Conservation (phyloP, 2,888 invertebrate genomes). For the Seira ritae region DNA sequence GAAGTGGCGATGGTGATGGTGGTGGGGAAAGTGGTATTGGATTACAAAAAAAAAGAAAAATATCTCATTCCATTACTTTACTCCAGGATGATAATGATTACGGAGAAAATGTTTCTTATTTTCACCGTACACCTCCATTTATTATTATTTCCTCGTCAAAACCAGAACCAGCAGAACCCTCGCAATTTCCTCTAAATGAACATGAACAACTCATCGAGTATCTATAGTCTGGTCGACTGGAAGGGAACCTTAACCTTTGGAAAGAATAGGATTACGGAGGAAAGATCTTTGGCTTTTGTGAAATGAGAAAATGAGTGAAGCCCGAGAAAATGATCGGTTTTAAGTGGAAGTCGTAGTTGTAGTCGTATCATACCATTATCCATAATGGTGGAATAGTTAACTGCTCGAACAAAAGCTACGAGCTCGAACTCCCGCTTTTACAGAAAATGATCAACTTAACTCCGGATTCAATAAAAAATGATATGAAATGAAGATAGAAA, state of each 20-base stretch:
- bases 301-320: neutral
- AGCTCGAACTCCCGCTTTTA: no score
- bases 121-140: neutral
- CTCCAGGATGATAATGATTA: no score
- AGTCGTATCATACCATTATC: no score
- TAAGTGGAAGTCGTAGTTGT: constrained; percentile 4
- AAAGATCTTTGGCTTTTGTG: neutral
- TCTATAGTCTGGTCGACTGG: no score
- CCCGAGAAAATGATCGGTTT: constrained; percentile 21
- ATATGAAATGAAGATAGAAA: no score
- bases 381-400: constrained; percentile 19
- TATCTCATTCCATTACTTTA: neutral
- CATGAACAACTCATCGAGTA: no score
- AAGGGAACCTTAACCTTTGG: neutral
- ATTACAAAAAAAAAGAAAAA: neutral
- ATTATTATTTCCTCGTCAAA: neutral
- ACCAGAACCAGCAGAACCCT: neutral
- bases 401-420: no score
- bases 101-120: no score
- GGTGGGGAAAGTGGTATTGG: neutral
- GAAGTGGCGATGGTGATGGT: neutral
- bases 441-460: no score
- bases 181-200: neutral
- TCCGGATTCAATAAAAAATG: no score
- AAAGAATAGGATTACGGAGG: no score